Conservation (phyloP, 2,797 vertebrate genomes). For the Urocyon cinereoargenteus region DNA sequence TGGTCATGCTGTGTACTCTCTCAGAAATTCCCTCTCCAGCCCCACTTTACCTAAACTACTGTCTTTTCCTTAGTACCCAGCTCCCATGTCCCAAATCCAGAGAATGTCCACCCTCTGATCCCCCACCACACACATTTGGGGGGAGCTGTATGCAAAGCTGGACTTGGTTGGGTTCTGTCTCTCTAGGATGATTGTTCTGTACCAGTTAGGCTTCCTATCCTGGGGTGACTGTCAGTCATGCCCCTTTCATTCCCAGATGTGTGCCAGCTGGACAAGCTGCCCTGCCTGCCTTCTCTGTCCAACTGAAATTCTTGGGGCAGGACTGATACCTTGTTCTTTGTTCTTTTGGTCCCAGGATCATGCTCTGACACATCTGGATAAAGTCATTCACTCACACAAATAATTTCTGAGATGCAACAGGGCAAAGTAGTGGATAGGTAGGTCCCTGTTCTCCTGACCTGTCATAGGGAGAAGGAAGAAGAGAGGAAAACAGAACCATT, state of each 20-base stretch:
- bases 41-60: background rate
- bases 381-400: background rate
- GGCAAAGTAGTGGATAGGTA: background rate
- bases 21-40: background rate
- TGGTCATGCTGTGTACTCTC: background rate
- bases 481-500: background rate
- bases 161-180: background rate
- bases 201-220: background rate
- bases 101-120: background rate
- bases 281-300: background rate
- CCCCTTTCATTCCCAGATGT: background rate
- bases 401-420: background rate
- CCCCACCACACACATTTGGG: background rate
- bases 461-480: background rate
- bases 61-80: background rate
- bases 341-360: background rate
- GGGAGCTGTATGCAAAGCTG: background rate
- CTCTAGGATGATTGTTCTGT: background rate
- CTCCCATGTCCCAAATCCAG: background rate
- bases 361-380: background rate
- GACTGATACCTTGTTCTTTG: background rate
- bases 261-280: background rate
- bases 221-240: background rate
- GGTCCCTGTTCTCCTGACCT: background rate
- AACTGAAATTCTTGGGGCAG: background rate